A percentile compares a stretch with the other conserved stretches of the same genome.
These are phyloP conservation scores for Stichopus chloronotus DNA, from an alignment of 35 echinoderm and acorn worm genomes.

Conservation along the genomic window DNA sequence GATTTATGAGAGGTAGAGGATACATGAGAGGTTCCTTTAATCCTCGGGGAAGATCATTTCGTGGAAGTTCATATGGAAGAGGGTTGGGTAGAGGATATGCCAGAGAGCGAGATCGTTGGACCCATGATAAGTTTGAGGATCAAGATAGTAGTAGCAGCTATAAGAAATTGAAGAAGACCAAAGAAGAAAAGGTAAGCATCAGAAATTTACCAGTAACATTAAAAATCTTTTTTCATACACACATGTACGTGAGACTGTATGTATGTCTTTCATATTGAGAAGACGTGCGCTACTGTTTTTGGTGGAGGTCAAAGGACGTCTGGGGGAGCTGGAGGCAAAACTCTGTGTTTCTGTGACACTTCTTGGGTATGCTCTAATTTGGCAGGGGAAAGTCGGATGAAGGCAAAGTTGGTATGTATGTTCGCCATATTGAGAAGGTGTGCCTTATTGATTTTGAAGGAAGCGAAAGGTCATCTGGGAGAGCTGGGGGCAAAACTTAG, in stretches of 20 bases:
- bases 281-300: no score
- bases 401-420: no score
- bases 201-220: background rate
- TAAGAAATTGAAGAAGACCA: slow-evolving; percentile 36
- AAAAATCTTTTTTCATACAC: background rate
- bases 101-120: slow-evolving; percentile 36
- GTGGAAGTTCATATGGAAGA: background rate
- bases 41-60: slow-evolving; percentile 14
- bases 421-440: no score
- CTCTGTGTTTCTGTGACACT: no score
- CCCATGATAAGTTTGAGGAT: slow-evolving; percentile 67
- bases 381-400: no score
- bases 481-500: no score
- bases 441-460: no score
- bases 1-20: slow-evolving; percentile 29
- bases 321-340: no score
- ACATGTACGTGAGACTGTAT: background rate
- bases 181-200: slow-evolving; percentile 22
- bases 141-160: background rate
- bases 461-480: no score
- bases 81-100: background rate
- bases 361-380: no score
- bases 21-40: background rate
- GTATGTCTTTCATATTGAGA: no score
- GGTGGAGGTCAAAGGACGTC: no score